These are phyloP conservation scores for Diachrysia chrysitis DNA, from an alignment of 2,888 invertebrate species.

Conservation along the genomic window DNA sequence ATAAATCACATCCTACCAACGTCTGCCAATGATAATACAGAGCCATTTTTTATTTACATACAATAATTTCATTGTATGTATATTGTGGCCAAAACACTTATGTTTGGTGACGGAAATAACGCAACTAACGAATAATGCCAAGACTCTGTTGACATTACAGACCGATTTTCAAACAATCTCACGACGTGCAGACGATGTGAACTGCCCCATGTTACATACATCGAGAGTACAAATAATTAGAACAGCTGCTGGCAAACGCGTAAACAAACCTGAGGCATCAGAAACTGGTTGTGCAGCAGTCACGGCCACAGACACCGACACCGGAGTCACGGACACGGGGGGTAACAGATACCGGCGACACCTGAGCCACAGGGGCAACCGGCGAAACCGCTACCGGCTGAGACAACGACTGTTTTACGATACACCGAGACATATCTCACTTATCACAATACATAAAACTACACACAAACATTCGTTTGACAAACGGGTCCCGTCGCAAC, in stretches of 20 bases:
- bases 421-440: constrained; percentile 83
- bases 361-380: constrained; percentile 59
- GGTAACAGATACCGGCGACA: constrained; percentile 63
- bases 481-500: constrained; percentile 75
- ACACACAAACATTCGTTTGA: constrained; percentile 69
- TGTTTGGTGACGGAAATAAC: constrained; percentile 47
- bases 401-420: constrained; percentile 84
- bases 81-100: constrained; percentile 35
- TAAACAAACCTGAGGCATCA: constrained; percentile 73
- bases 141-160: constrained; percentile 56
- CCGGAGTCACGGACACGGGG: constrained; percentile 66
- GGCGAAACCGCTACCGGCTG: constrained; percentile 72
- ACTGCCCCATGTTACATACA: constrained; percentile 10
- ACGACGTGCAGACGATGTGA: constrained; percentile 10
- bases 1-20: constrained; percentile 1
- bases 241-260: constrained; percentile 12
- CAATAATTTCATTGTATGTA: constrained; percentile 37
- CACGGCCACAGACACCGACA: constrained; percentile 60
- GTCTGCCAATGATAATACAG: constrained; percentile 43
- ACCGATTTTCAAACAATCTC: constrained; percentile 27
- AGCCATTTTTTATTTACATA: constrained; percentile 43
- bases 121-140: constrained; percentile 23
- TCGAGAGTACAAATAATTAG: constrained; percentile 11
- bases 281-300: constrained; percentile 63
- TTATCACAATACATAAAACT: constrained; percentile 64